Evolutionary conservation across 2,113 vertebrate species (phyloP).

Genomic region (Tichodroma muraria): DNA sequence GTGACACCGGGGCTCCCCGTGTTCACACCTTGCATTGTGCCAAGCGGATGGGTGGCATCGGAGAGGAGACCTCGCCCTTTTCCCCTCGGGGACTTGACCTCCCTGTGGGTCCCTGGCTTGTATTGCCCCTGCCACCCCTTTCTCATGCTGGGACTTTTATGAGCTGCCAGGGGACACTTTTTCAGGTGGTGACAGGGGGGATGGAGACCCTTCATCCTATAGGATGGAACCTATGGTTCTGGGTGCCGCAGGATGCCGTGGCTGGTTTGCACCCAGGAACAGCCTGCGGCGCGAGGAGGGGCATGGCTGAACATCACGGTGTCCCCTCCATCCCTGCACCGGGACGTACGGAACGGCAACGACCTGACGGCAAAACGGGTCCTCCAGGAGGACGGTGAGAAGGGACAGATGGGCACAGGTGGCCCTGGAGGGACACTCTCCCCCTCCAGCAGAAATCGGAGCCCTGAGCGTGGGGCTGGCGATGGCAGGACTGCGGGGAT

Average conservation of each 20-base stretch:
- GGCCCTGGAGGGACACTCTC: background rate
- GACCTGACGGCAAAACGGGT: background rate
- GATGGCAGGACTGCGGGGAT: background rate
- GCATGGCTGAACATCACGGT: accelerated
- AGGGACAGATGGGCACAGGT: conserved; percentile 54
- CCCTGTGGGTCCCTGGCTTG: background rate
- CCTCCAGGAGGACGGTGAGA: background rate
- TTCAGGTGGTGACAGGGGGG: background rate
- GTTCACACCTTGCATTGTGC: background rate
- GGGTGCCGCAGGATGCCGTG: background rate
- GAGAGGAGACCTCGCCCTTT: background rate
- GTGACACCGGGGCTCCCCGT: background rate
- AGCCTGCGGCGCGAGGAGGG: accelerated
- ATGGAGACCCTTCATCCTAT: background rate
- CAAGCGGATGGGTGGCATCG: background rate
- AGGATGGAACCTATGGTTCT: too few relatives aligned
- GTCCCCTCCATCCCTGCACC: background rate
- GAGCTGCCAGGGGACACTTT: background rate
- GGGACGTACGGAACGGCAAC: accelerated
- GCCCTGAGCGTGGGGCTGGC: background rate
- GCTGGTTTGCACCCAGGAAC: background rate
- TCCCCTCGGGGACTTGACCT: background rate
- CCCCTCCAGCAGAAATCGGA: conserved; percentile 40
- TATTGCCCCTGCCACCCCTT: background rate
- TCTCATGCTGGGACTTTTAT: background rate